Conservation (phyloP, 2,113 vertebrate species). For the Pluvialis apricaria region DNA sequence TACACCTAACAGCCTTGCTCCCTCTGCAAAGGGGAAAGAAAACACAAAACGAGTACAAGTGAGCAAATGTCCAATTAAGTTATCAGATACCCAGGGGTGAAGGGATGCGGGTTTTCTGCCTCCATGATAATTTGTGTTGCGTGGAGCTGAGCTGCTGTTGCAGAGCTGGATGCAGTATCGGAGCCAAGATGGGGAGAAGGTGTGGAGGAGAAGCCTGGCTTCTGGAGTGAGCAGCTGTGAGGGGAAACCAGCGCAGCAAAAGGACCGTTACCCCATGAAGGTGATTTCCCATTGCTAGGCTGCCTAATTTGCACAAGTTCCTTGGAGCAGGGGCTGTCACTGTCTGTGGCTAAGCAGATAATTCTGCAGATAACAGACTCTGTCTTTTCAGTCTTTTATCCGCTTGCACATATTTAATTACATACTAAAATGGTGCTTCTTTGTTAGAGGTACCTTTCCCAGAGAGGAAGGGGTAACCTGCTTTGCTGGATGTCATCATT, state of each 20-base stretch:
- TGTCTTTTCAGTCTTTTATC: background rate
- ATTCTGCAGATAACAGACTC: background rate
- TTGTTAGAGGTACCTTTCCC: background rate
- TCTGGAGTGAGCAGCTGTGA: background rate
- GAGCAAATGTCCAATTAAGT: background rate
- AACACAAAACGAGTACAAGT: background rate
- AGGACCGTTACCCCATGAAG: background rate
- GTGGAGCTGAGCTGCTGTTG: background rate
- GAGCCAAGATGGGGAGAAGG: background rate
- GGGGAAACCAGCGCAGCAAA: background rate
- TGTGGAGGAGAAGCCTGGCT: background rate
- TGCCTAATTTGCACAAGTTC: background rate
- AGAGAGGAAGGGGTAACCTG: background rate
- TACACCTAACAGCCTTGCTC: background rate
- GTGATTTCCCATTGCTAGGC: background rate
- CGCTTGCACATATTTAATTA: background rate
- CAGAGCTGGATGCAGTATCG: background rate
- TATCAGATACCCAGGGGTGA: background rate
- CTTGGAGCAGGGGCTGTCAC: background rate
- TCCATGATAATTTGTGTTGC: accelerated
- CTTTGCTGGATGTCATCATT: background rate
- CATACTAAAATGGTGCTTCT: background rate
- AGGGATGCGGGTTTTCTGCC: background rate
- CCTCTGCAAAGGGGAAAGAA: background rate
- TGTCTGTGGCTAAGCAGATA: background rate